phyloP scores from a whole-genome alignment of 37 sponge, comb jelly and placozoan species.

The Corticium candelabrum region DNA sequence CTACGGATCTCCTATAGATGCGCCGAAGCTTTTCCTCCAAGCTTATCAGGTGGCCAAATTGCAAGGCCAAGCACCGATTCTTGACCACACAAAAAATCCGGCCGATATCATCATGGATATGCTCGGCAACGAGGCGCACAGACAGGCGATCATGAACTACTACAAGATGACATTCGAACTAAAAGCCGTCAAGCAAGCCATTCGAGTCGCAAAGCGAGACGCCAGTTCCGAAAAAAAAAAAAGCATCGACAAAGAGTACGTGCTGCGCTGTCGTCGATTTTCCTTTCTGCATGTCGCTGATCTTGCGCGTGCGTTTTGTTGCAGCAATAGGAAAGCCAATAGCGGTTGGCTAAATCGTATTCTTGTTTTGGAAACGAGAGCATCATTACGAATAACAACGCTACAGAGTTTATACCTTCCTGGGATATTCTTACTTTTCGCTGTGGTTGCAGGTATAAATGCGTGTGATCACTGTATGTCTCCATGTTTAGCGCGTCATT shows the following conservation, averaged over 20 bases:
- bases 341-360: conserved; percentile 10
- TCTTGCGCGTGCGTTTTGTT: no score
- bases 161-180: background rate
- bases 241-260: no score
- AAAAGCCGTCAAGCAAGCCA: background rate
- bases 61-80: background rate
- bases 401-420: conserved; percentile 40
- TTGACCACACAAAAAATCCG: background rate
- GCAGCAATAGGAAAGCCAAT: no score
- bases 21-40: background rate
- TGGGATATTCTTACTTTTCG: conserved; percentile 36
- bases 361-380: conserved; percentile 48
- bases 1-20: background rate
- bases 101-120: conserved; percentile 9
- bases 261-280: no score
- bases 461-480: no score
- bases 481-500: no score
- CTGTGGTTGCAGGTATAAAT: conserved; percentile 15
- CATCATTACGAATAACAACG: conserved; percentile 20
- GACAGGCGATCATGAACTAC: background rate
- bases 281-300: no score
- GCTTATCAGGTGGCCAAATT: background rate
- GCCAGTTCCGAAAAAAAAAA: background rate
- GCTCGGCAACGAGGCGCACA: background rate
- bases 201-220: background rate